Evolutionary conservation across 92 coral and sea anemone genomes (phyloP), one percentile per base, ranked within the genome.

Genomic region (Montipora capitata): DNA sequence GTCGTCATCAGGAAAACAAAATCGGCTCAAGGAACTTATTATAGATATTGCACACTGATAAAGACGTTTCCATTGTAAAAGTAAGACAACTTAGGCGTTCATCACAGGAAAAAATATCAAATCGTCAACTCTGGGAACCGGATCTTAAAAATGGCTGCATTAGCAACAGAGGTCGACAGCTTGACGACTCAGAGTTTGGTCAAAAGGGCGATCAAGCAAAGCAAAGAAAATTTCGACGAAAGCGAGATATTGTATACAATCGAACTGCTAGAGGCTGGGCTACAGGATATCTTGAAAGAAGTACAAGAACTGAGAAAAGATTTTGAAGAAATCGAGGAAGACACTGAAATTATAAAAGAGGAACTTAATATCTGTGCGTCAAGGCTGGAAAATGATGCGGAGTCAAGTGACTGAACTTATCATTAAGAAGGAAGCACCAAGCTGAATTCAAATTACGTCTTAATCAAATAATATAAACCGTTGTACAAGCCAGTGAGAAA

Each of bases 221-320:
- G 68, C 42, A 57, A 62, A 8, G 87, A 72, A 35, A 27, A 57
- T 83, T 72, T 83, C 72, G 18, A 61, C 48, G 87, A 83, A 20
- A 83, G 61, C 45, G 61, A 83, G 58, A 42, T 83, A 16, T 72
- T 44, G 14, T 59, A 65, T 27, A 72, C 87, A 45, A 72, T 83
- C 7, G 80, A 48, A 73, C 63, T 45, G 5, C n/a, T 83, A 0
- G 79, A 83, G 7, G 80, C 77, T 10, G 87, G 61, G 5, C 16
- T 83, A 2, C 45, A 61, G n/a, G 62, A 40, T 59, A 18, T 83
- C 0, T 7, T 59, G 4, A 72, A 62, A 18, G 87, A 83, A 18
- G 62, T 83, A 13, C 57, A 62, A 18, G 87, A 35, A n/a, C 15
- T 83, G 40, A 74, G 59, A 38, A 72, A 12, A 7, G 39, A 72